Evolutionary conservation across 2,888 invertebrate genomes (phyloP), one percentile per base, ranked within the genome.

Genomic region (Nomada fabriciana): DNA sequence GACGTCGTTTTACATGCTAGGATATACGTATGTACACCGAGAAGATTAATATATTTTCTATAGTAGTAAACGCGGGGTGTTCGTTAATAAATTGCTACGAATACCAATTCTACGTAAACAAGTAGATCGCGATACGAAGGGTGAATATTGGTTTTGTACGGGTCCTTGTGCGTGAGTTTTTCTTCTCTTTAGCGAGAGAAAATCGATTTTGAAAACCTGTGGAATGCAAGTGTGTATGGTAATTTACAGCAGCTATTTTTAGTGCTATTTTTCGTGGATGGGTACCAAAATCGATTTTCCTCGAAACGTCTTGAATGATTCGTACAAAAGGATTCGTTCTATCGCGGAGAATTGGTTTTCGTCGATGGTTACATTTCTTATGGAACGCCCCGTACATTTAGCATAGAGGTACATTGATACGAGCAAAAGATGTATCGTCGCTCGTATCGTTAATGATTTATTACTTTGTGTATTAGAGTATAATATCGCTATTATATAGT

Each of bases 11-110:
- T 72, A 59, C 50, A 25, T 59, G 74, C 57, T 43, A 60, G 36
- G 43, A 74, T n/a, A 67, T 72, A 36, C 36, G 36, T 52, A 52
- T 68, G n/a, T 77, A 76, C 50, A 80, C 36, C 64, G 68, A 80
- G 64, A 55, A 84, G 80, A 85, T 88, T 87, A 88, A 89, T 89
- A 89, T 87, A 89, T 89, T 89, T 89, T 89, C 76, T 88, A 82
- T 85, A 61, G 69, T 71, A 57, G 47, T 82, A 83, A 75, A 75
- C 43, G 52, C 25, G 36, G n/a, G n/a, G 61, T 55, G 80, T 65
- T 18, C 59, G 23, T 42, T 52, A 52, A 74, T 15, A 25, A 57
- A 50, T 53, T n/a, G 20, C 55, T 25, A 57, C 18, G 23, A 13
- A 23, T 9, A 23, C 20, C 15, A 43, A 55, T 71, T 53, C n/a